Conservation (phyloP, 2,113 vertebrate species). For the Eonycteris spelaea region DNA sequence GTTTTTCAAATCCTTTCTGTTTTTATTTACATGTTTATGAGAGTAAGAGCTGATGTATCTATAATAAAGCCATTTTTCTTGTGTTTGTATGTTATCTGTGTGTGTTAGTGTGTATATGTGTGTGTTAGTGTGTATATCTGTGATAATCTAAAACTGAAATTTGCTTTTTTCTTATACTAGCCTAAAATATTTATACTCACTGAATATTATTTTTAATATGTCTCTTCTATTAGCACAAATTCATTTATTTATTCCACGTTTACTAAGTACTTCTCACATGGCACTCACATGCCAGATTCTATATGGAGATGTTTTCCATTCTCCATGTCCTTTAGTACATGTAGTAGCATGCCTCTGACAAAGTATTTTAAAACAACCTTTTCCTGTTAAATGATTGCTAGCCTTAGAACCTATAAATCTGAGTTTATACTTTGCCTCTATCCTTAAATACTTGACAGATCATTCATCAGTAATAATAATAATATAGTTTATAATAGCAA, state of each 20-base stretch:
- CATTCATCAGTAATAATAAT: not conserved
- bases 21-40: not conserved
- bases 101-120: not conserved
- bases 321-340: not conserved
- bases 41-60: not conserved
- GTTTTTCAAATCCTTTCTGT: not conserved
- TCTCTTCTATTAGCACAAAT: not conserved
- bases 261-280: not conserved
- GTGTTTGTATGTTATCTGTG: fast-evolving
- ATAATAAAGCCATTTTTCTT: not conserved
- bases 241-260: not conserved
- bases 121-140: not conserved
- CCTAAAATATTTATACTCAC: not conserved
- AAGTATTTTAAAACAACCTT: not conserved
- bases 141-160: not conserved
- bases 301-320: not conserved
- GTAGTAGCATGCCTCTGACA: not conserved
- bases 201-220: not conserved
- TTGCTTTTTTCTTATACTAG: not conserved
- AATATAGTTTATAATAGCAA: not conserved
- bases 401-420: not conserved
- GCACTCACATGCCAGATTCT: not conserved
- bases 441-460: not conserved
- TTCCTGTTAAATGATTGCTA: not conserved
- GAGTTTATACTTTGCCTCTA: not conserved